Evolutionary conservation across 92 coral and sea anemone species (phyloP).

Genomic region (Porites cylindrica): DNA sequence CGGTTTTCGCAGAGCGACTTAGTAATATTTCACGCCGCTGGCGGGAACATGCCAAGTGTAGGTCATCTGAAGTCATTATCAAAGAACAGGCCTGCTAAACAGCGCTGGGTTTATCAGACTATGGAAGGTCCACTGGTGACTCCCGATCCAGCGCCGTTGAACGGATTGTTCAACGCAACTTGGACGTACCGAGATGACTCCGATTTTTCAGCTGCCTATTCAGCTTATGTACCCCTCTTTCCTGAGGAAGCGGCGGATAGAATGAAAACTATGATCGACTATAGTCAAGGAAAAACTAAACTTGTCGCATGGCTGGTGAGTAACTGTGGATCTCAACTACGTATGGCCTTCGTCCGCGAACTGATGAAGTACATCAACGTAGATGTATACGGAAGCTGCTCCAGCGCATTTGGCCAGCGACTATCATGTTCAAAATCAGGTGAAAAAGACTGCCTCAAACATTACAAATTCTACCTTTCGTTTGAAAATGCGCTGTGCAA

Average conservation of each 20-base stretch:
- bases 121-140: slow-evolving; percentile 79
- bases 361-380: slow-evolving; percentile 63
- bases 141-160: slow-evolving; percentile 57
- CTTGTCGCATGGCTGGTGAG: slow-evolving; percentile 89
- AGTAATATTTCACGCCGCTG: slow-evolving; percentile 75
- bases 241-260: slow-evolving; percentile 10
- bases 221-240: slow-evolving; percentile 44
- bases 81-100: slow-evolving; percentile 41
- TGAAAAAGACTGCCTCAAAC: slow-evolving; percentile 46
- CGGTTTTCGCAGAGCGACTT: slow-evolving; percentile 73
- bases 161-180: slow-evolving; percentile 85
- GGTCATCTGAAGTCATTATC: slow-evolving; percentile 49
- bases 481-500: slow-evolving; percentile 82
- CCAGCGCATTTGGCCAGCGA: slow-evolving; percentile 60
- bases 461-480: slow-evolving; percentile 84
- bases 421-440: slow-evolving; percentile 28
- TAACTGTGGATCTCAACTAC: slow-evolving; percentile 67
- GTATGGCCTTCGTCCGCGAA: slow-evolving; percentile 66
- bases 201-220: slow-evolving; percentile 85
- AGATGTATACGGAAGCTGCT: slow-evolving; percentile 81
- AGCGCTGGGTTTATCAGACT: slow-evolving; percentile 81
- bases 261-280: slow-evolving; percentile 17
- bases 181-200: slow-evolving; percentile 87
- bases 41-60: slow-evolving; percentile 70
- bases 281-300: slow-evolving; percentile 72